Conservation (phyloP, 1,140 invertebrate species). For the Leptopilina boulardi region DNA sequence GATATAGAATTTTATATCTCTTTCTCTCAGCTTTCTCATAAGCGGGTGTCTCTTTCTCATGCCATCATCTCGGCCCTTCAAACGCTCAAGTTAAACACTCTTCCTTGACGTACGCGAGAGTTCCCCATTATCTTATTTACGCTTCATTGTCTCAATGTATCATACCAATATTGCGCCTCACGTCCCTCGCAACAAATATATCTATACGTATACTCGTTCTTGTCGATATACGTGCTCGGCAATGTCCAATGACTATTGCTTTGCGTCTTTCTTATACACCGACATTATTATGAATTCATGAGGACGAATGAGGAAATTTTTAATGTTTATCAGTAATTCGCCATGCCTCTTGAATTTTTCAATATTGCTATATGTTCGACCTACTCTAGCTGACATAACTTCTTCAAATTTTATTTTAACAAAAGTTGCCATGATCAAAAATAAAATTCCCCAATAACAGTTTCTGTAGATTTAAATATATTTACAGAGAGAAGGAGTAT, state of each 20-base stretch:
- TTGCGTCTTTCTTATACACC: constrained; percentile 21
- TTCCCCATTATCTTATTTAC: constrained; percentile 75
- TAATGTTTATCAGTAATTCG: neutral
- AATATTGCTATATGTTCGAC: neutral
- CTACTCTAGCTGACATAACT: no score
- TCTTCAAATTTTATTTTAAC: no score
- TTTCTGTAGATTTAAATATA: no score
- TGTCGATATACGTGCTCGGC: constrained; percentile 45
- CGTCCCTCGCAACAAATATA: constrained; percentile 54
- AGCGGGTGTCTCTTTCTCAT: constrained; percentile 43
- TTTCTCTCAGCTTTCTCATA: constrained; percentile 41
- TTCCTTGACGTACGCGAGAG: constrained; percentile 63
- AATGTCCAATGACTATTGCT: constrained; percentile 20
- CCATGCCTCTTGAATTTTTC: neutral
- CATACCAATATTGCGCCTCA: constrained; percentile 69
- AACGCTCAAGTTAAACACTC: constrained; percentile 57
- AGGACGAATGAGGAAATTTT: constrained; percentile 2
- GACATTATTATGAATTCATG: constrained; percentile 5
- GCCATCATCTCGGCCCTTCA: constrained; percentile 57
- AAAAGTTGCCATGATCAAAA: no score
- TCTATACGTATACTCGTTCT: constrained; percentile 56
- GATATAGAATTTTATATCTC: constrained; percentile 46
- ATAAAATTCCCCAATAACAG: no score
- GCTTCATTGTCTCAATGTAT: constrained; percentile 75
- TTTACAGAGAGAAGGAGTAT: no score